Conservation (phyloP, 2,797 vertebrate species). For the Leuciscus waleckii region DNA sequence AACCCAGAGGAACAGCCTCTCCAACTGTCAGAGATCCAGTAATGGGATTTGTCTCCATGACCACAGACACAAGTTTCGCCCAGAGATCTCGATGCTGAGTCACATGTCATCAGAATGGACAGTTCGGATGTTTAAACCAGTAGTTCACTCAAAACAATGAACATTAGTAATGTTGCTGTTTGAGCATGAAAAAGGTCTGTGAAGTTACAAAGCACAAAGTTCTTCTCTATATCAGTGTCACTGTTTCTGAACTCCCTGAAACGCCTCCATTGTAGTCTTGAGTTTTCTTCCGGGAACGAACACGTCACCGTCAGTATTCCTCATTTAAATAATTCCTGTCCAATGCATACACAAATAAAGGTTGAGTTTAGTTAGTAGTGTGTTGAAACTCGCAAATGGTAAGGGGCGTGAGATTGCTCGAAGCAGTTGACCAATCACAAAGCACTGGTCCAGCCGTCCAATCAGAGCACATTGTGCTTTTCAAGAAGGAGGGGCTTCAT, state of each 20-base stretch:
- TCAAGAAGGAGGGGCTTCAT: background rate
- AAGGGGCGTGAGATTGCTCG: too few species aligned
- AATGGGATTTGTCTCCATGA: conserved; percentile 15
- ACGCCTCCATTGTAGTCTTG: background rate
- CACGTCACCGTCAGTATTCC: background rate
- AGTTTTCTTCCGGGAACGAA: background rate
- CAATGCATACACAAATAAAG: background rate
- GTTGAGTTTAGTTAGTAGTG: background rate
- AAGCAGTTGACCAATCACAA: background rate
- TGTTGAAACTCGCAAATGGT: background rate
- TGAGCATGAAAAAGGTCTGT: background rate
- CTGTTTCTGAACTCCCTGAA: background rate
- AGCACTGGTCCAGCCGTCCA: background rate
- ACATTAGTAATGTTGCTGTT: background rate
- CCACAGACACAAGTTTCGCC: background rate
- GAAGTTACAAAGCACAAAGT: background rate
- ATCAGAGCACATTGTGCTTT: background rate
- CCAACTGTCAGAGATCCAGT: conserved; percentile 34
- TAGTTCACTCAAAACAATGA: background rate
- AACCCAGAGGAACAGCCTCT: conserved; percentile 67
- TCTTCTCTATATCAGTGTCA: background rate
- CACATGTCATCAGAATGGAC: background rate
- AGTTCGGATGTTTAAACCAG: background rate
- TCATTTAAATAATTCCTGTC: background rate
- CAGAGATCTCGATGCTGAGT: background rate